Conservation (phyloP, 1,140 invertebrate genomes). For the Pogonognathellus flavescens region DNA sequence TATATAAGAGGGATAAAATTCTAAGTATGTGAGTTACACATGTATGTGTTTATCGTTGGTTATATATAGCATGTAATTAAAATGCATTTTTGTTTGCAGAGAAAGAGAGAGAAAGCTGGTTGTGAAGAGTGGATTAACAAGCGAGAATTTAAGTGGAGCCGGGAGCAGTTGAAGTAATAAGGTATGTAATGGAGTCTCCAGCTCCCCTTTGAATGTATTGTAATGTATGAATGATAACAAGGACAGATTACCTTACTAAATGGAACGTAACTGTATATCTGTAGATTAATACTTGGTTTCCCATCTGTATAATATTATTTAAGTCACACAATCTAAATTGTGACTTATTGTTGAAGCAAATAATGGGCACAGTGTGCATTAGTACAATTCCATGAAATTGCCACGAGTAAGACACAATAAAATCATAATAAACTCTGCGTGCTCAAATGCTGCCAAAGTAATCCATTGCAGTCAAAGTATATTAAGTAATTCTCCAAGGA, state of each 20-base stretch:
- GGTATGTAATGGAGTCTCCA: background rate
- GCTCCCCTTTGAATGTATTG: background rate
- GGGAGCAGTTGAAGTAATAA: background rate
- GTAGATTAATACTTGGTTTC: background rate
- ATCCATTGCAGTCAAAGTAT: slow-evolving; percentile 1
- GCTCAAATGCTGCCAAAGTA: background rate
- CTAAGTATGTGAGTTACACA: no score
- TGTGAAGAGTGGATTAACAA: background rate
- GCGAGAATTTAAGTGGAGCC: no score
- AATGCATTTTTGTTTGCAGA: background rate
- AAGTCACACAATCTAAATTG: background rate
- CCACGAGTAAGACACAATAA: slow-evolving; percentile 5
- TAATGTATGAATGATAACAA: background rate
- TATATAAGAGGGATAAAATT: no score
- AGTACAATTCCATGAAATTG: background rate
- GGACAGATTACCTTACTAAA: background rate
- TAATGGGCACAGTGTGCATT: background rate
- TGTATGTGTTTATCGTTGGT: no score
- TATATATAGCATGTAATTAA: no score
- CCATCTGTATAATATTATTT: background rate
- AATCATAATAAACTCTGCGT: slow-evolving; percentile 35
- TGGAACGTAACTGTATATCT: background rate
- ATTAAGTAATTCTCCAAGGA: slow-evolving; percentile 36
- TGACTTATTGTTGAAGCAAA: slow-evolving; percentile 12
- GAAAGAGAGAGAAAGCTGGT: background rate